phyloP scores from a whole-genome alignment of 2,888 invertebrate genomes.

The Eupelmus urozonus region DNA sequence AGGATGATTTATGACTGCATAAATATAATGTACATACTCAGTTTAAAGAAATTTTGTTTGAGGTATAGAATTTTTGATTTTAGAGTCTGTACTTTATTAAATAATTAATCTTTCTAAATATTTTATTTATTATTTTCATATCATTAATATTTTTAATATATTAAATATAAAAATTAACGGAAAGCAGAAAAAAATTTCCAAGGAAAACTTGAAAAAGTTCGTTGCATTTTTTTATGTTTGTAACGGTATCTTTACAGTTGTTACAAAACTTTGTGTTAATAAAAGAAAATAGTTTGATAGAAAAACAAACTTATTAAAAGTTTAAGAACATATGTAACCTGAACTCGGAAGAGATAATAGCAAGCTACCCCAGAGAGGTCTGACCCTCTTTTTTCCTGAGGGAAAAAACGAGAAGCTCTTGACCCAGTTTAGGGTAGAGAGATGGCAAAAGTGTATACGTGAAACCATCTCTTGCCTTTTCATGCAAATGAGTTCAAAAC shows the following conservation, averaged over 20 bases:
- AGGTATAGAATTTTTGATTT: too few species aligned
- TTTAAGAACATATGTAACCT: not conserved
- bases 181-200: too few species aligned
- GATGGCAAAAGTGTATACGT: constrained; percentile 34
- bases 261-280: not conserved
- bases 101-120: too few species aligned
- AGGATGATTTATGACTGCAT: too few species aligned
- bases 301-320: not conserved
- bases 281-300: not conserved
- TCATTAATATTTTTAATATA: too few species aligned
- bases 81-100: too few species aligned
- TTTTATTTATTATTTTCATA: too few species aligned
- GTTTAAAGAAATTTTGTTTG: too few species aligned
- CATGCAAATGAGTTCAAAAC: constrained; percentile 1
- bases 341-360: constrained; percentile 1
- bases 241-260: not conserved
- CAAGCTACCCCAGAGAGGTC: not conserved
- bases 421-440: constrained; percentile 49
- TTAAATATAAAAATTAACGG: too few species aligned
- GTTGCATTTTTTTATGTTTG: too few species aligned
- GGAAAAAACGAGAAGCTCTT: constrained; percentile 42
- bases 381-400: constrained; percentile 26
- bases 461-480: constrained; percentile 23
- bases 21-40: too few species aligned
- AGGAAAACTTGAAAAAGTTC: too few species aligned